Conservation (phyloP, 2,113 vertebrate species). For the Mus pahari region DNA sequence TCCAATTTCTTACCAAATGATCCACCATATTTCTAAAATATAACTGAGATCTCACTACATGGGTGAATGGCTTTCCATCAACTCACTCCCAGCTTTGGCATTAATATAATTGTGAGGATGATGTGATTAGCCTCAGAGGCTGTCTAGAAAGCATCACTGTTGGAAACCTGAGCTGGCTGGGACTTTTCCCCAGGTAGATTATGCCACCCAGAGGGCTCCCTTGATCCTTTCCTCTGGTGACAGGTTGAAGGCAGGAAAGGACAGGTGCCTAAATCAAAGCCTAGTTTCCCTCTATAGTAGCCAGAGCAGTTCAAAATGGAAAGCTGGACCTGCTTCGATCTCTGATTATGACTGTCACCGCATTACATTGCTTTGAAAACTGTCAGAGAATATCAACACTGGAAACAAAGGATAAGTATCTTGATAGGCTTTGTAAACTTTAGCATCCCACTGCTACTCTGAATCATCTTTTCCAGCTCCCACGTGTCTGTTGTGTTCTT, state of each 20-base stretch:
- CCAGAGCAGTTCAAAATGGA: background rate
- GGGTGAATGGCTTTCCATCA: slow-evolving; percentile 76
- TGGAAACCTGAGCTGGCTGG: background rate
- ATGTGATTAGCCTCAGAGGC: background rate
- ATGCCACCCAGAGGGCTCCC: background rate
- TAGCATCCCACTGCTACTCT: background rate
- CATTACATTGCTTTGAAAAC: background rate
- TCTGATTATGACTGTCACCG: background rate
- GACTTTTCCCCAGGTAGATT: background rate
- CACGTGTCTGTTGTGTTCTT: background rate
- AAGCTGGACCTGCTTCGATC: background rate
- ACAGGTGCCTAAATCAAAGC: background rate
- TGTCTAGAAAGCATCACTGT: background rate
- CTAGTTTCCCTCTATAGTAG: background rate
- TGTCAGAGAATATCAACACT: background rate
- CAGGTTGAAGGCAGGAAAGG: background rate
- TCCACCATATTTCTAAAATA: slow-evolving; percentile 74
- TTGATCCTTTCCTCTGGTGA: background rate
- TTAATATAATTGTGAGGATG: slow-evolving; percentile 65
- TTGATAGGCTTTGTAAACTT: background rate
- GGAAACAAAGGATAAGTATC: background rate
- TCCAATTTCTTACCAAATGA: slow-evolving; percentile 51
- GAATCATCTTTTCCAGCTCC: background rate
- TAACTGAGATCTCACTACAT: slow-evolving; percentile 77
- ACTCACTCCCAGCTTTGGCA: slow-evolving; percentile 65